phyloP scores from a whole-genome alignment of 2,797 vertebrate species.

The Hapalemur alaotrensis region DNA sequence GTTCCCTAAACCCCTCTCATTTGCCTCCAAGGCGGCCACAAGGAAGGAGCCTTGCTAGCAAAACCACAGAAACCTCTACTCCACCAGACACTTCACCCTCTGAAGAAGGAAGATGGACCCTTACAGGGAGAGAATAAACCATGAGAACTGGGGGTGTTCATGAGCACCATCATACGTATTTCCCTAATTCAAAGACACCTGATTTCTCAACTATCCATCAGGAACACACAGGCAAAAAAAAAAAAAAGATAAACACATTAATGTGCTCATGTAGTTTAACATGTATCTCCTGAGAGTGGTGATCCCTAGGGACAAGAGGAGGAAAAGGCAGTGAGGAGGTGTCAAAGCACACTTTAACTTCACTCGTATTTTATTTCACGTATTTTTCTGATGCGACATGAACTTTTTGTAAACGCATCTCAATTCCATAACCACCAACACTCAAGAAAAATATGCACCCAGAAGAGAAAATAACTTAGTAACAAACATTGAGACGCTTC shows the following conservation, averaged over 20 bases:
- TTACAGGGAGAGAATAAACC: background rate
- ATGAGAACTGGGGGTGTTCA: background rate
- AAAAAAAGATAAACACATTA: background rate
- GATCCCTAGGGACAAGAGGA: background rate
- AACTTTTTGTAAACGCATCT: background rate
- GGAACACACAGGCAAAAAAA: too few species aligned
- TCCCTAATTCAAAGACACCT: background rate
- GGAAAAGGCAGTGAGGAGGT: accelerated
- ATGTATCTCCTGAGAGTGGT: background rate
- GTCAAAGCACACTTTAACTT: background rate
- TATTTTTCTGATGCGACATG: accelerated
- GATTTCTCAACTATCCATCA: background rate
- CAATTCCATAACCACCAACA: background rate
- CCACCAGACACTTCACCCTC: background rate
- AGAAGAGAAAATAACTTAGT: accelerated
- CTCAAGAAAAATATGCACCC: background rate
- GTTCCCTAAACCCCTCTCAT: background rate
- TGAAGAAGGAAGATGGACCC: background rate
- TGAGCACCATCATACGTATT: background rate
- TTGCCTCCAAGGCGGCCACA: accelerated
- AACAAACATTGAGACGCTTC: background rate
- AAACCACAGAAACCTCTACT: background rate
- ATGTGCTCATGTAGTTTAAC: background rate
- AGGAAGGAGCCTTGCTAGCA: background rate
- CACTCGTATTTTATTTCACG: accelerated